Evolutionary conservation across 1,140 invertebrate genomes (phyloP).

Genomic region (Bombus pyrosoma): DNA sequence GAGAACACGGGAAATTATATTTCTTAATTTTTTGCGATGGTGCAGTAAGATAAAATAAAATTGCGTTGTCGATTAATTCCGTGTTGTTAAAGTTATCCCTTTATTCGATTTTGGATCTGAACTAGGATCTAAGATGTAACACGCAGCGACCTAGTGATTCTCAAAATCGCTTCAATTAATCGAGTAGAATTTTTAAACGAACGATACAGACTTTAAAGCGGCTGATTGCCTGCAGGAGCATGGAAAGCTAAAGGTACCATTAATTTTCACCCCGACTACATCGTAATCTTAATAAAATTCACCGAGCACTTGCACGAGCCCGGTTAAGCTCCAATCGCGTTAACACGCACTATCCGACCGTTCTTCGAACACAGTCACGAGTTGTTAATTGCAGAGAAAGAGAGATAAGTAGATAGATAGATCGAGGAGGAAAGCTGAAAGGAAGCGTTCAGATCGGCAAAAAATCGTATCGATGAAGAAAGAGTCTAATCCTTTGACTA

Average conservation of each 20-base stretch:
- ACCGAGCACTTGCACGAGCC: neutral
- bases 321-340: neutral
- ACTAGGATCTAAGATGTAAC: neutral
- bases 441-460: neutral
- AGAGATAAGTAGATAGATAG: neutral
- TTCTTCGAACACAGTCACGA: neutral
- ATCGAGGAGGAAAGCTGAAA: neutral
- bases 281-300: slow-evolving; percentile 1
- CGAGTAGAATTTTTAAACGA: neutral
- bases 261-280: slow-evolving; percentile 1
- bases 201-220: neutral
- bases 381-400: neutral
- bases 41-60: too few species aligned
- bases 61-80: too few species aligned
- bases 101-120: neutral
- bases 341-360: neutral
- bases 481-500: neutral
- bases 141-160: neutral
- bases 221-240: neutral
- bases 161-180: neutral
- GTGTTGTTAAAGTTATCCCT: neutral
- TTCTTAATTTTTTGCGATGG: too few species aligned
- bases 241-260: neutral
- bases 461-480: neutral
- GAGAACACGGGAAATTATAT: too few species aligned